Conservation (phyloP, 2,888 invertebrate genomes). For the Brachypalpus laphriformis region DNA sequence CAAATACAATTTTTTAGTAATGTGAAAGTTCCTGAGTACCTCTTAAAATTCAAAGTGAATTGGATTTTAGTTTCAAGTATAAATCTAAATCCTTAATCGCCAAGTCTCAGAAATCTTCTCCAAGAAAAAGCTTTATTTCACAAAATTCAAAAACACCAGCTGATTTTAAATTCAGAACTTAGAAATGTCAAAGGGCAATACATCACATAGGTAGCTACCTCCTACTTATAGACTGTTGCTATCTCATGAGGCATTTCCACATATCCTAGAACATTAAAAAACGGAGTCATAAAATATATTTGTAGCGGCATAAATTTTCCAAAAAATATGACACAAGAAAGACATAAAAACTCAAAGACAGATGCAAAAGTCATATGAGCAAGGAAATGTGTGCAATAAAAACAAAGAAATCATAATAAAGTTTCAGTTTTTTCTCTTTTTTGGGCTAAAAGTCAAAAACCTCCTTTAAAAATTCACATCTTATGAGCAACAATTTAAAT, state of each 20-base stretch:
- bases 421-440: not conserved
- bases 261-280: not conserved
- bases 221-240: not conserved
- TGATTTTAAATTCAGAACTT: not conserved
- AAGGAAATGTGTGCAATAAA: not conserved
- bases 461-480: not conserved
- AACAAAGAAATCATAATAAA: conserved; percentile 3
- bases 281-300: not conserved
- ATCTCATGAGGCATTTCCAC: not conserved
- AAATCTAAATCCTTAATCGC: too few species aligned
- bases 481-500: conserved; percentile 3
- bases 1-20: too few species aligned
- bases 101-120: too few species aligned
- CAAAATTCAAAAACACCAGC: too few species aligned
- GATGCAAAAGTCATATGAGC: not conserved
- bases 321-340: not conserved
- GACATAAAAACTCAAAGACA: conserved; percentile 2
- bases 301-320: not conserved
- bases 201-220: not conserved
- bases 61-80: too few species aligned
- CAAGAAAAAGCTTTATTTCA: too few species aligned
- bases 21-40: too few species aligned
- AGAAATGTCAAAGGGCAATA: not conserved
- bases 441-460: not conserved
- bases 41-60: too few species aligned